Evolutionary conservation across 2,888 invertebrate species (phyloP).

Genomic region (Troglohyphantes excavatus): DNA sequence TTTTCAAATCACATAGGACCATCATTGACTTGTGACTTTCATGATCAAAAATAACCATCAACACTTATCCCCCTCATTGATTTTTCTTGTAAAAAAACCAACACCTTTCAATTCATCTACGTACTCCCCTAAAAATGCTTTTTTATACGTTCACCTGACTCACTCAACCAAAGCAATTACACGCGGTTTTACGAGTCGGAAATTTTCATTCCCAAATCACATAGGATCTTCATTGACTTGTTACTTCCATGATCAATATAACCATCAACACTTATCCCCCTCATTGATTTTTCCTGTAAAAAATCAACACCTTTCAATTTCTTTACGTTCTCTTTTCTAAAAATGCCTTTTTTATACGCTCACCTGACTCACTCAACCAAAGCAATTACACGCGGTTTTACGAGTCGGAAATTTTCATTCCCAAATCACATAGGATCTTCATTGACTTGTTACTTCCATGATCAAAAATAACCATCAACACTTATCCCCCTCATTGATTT

Average conservation of each 20-base stretch:
- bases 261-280: no score
- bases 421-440: constrained; percentile 6
- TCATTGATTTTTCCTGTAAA: no score
- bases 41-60: no score
- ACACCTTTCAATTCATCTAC: no score
- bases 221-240: constrained; percentile 19
- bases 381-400: background rate
- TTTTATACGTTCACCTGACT: background rate
- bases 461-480: no score
- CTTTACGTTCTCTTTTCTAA: no score
- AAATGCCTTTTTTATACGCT: no score
- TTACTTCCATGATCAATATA: no score
- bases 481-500: no score
- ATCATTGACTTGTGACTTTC: constrained; percentile 14
- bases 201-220: constrained; percentile 13
- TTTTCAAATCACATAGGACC: constrained; percentile 3
- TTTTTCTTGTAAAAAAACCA: no score
- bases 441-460: constrained; percentile 22
- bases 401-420: background rate
- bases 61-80: no score
- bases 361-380: background rate
- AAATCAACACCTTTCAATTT: no score
- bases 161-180: constrained; percentile 10
- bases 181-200: background rate
- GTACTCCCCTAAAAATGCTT: background rate